Base-by-base conservation (phyloP, 2,797 vertebrate species). In the Pachyuromys duprasi region DNA sequence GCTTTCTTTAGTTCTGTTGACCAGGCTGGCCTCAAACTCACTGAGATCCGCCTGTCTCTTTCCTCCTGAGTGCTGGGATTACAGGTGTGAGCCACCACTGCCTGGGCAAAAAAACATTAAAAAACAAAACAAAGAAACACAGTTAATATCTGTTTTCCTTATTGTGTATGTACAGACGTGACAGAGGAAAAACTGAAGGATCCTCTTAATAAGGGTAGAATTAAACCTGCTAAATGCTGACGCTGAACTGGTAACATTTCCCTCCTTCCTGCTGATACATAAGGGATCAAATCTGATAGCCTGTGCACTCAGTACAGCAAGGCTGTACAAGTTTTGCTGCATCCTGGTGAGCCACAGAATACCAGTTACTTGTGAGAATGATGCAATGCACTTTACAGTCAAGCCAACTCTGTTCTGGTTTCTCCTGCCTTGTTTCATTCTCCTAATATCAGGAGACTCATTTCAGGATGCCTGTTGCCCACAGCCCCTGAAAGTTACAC, bases 351-450 rank as follows among this genome's bases (percentile, higher is more conserved):
- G 28, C 39, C 81, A 6, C n/a, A 4, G 0, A 0, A 11, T 22
- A 49, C 4, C 1, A 7, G 42, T 13, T 15, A 1, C 0, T 7
- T 26, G 0, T 2, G 57, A 57, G 9, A 31, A 11, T 12, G 14
- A 2, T 0, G 31, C 0, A 8, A 5, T 0, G 33, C 42, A 0
- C 0, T 3, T 13, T 8, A 45, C 7, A 26, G 36, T 22, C 42
- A 55, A 6, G 31, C 24, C 49, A 20, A 7, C 17, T n/a, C 42
- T 28, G 24, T 1, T n/a, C 55, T 42, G 12, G 22, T 13, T 9
- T 26, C 57, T 31, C 62, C 70, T 5, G 4, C 80, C 39, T 15
- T 13, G 57, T 31, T 7, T 57, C 49, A 15, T 7, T 33, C 45
- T 65, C 70, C 55, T 33, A 18, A 0, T 31, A 28, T 9, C 62